Conservation (phyloP, 2,113 vertebrate species). For the Carettochelys insculpta region DNA sequence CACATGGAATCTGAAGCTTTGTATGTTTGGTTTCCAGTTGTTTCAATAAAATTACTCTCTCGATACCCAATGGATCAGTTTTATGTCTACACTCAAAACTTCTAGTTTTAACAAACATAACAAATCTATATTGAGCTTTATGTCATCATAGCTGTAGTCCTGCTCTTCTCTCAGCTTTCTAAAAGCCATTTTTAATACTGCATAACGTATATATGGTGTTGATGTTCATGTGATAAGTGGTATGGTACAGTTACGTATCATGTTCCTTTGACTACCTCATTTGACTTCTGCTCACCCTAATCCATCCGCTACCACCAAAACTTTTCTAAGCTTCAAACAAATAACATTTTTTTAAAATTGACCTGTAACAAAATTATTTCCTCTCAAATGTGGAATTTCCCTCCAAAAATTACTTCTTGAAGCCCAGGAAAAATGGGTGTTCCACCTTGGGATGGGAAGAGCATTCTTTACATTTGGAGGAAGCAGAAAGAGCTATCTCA, state of each 20-base stretch:
- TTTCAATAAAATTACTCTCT: background rate
- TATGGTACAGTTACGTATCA: background rate
- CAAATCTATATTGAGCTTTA: background rate
- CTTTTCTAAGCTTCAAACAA: background rate
- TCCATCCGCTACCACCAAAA: background rate
- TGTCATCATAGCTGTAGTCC: background rate
- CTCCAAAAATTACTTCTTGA: background rate
- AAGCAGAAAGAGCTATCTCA: background rate
- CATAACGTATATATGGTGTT: background rate
- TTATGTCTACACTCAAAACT: background rate
- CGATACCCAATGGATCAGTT: background rate
- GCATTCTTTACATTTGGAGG: background rate
- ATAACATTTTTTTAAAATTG: background rate
- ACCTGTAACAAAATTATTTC: background rate
- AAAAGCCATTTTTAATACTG: background rate
- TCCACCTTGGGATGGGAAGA: background rate
- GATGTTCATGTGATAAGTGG: background rate
- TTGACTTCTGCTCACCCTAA: background rate
- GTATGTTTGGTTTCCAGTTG: background rate
- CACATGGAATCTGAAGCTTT: background rate
- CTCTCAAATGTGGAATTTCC: background rate
- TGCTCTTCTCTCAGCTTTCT: background rate
- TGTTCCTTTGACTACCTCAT: background rate
- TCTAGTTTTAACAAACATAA: background rate
- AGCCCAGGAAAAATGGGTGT: background rate